A percentile compares a stretch with the other conserved stretches of the same genome.
These are phyloP conservation scores for Periparus ater DNA, from an alignment of 2,797 vertebrate genomes.

Conservation along the genomic window DNA sequence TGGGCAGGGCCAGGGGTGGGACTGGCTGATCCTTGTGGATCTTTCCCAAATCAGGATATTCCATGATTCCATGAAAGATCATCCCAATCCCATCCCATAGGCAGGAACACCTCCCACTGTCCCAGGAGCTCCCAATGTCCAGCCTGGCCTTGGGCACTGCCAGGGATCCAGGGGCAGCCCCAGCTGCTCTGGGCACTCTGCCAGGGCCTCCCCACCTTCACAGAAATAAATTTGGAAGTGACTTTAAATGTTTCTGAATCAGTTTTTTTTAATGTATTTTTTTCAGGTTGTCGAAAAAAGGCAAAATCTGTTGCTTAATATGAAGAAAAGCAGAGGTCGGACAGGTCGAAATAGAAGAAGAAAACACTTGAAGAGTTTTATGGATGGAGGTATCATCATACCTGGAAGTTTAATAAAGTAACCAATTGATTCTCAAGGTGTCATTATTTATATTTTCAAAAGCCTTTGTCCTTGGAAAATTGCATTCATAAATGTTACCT, in stretches of 20 bases:
- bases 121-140: background rate
- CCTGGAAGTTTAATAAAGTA: background rate
- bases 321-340: slow-evolving; percentile 72
- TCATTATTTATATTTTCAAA: background rate
- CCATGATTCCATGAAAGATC: rapidly evolving
- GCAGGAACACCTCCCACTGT: background rate
- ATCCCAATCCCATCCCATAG: background rate
- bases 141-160: background rate
- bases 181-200: background rate
- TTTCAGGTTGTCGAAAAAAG: background rate
- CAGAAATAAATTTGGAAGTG: background rate
- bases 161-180: background rate
- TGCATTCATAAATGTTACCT: background rate
- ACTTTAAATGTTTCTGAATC: background rate
- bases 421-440: background rate
- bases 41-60: background rate
- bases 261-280: background rate
- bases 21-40: rapidly evolving
- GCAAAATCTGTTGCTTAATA: background rate
- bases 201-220: rapidly evolving
- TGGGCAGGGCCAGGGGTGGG: rapidly evolving
- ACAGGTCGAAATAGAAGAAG: slow-evolving; percentile 68
- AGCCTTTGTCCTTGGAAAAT: background rate
- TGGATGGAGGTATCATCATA: slow-evolving; percentile 58
- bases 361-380: background rate